These are phyloP conservation scores for Drosophila melanosoma DNA, from an alignment of 2,888 invertebrate species.

Conservation along the genomic window DNA sequence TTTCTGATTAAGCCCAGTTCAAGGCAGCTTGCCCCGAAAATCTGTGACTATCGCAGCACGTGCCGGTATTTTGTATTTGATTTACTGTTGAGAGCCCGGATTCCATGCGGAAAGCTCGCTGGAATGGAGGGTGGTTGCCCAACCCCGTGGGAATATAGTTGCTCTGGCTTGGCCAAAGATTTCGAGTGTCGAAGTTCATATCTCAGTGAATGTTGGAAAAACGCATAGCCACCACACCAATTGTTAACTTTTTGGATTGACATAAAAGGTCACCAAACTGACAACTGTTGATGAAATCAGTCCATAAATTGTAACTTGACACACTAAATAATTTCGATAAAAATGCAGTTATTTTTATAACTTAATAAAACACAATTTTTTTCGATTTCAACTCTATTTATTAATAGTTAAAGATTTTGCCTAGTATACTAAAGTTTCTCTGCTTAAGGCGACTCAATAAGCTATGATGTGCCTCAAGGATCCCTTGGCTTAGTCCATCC, in stretches of 20 bases:
- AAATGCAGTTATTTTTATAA: background rate
- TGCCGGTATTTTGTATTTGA: constrained; percentile 76
- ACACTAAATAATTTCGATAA: background rate
- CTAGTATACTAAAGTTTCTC: background rate
- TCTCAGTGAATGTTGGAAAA: background rate
- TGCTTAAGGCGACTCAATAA: background rate
- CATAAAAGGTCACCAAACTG: background rate
- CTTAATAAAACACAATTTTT: background rate
- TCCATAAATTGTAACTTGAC: constrained; percentile 6
- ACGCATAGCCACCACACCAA: constrained; percentile 6
- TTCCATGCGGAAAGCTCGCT: constrained; percentile 22
- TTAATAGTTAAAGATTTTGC: background rate
- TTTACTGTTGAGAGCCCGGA: constrained; percentile 65
- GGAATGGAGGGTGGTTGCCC: background rate
- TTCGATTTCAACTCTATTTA: too few species aligned
- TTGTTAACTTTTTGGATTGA: constrained; percentile 2
- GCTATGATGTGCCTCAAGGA: background rate
- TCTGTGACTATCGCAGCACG: constrained; percentile 58
- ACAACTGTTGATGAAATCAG: constrained; percentile 10
- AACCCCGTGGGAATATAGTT: constrained; percentile 36
- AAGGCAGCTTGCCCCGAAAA: constrained; percentile 23
- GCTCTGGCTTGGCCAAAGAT: constrained; percentile 13
- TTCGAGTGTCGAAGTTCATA: constrained; percentile 17
- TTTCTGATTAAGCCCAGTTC: constrained; percentile 52
- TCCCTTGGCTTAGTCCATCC: background rate